Conservation (phyloP, 1,140 invertebrate genomes). For the Ceratosolen solmsi region DNA sequence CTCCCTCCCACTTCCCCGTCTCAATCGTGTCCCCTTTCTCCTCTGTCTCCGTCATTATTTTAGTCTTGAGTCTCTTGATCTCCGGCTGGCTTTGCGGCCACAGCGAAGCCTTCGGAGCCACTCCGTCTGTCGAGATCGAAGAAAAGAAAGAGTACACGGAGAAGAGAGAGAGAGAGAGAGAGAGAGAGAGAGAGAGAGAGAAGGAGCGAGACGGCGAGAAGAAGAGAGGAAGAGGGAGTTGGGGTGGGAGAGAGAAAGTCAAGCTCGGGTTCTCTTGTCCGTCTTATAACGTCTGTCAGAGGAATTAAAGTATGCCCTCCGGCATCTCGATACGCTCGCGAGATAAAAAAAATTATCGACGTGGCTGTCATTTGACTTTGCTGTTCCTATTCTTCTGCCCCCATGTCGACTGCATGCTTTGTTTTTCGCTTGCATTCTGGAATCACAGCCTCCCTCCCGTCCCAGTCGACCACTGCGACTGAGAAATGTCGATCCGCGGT, state of each 20-base stretch:
- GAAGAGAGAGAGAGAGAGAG: slow-evolving; percentile 1
- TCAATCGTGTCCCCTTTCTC: neutral
- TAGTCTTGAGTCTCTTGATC: slow-evolving; percentile 50
- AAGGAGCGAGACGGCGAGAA: slow-evolving; percentile 32
- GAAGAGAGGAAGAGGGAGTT: neutral
- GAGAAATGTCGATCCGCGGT: neutral
- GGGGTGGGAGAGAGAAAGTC: neutral
- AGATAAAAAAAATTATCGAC: slow-evolving; percentile 52
- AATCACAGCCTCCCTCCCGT: neutral
- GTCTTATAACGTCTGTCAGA: slow-evolving; percentile 57
- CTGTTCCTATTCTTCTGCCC: neutral
- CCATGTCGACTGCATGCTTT: neutral
- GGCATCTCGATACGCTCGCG: slow-evolving; percentile 16
- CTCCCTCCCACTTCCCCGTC: slow-evolving; percentile 40
- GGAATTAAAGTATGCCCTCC: slow-evolving; percentile 43
- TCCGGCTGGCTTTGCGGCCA: slow-evolving; percentile 49
- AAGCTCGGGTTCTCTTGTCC: slow-evolving; percentile 51
- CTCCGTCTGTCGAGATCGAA: slow-evolving; percentile 56
- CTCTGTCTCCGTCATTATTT: slow-evolving; percentile 35
- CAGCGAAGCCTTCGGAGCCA: slow-evolving; percentile 56
- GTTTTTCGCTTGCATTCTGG: slow-evolving; percentile 1
- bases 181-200: neutral
- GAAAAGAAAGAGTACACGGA: neutral
- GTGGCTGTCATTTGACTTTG: slow-evolving; percentile 40
- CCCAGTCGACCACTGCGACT: slow-evolving; percentile 24